phyloP scores from a whole-genome alignment of 2,888 invertebrate species.

The Hypsopygia costalis region DNA sequence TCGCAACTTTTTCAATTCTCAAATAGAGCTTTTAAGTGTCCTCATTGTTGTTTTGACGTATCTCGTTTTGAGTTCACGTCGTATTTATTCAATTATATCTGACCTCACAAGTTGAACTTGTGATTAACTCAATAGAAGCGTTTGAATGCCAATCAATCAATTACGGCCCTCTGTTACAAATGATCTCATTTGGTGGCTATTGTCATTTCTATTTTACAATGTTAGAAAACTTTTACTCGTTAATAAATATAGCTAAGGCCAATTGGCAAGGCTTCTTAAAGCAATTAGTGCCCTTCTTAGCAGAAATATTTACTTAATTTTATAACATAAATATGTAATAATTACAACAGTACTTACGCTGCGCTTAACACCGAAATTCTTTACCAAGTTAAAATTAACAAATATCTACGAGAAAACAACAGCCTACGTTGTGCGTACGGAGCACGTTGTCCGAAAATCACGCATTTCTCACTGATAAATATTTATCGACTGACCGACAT shows the following conservation, averaged over 20 bases:
- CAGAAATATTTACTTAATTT: no score
- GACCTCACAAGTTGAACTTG: slow-evolving; percentile 24
- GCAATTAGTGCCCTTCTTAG: no score
- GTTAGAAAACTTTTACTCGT: no score
- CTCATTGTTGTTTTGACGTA: slow-evolving; percentile 24
- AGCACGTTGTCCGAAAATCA: slow-evolving; percentile 21
- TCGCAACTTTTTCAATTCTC: slow-evolving; percentile 20
- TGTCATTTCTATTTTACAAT: neutral
- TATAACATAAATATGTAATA: no score
- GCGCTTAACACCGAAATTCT: no score
- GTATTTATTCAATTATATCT: slow-evolving; percentile 29
- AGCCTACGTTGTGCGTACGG: slow-evolving; percentile 1
- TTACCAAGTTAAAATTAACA: no score
- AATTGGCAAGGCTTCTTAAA: no score
- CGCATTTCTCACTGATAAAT: slow-evolving; percentile 29
- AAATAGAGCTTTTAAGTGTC: slow-evolving; percentile 19
- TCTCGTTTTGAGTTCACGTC: slow-evolving; percentile 21
- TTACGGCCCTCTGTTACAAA: slow-evolving; percentile 2
- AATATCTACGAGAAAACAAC: neutral
- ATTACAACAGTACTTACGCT: no score
- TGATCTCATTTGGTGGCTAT: neutral
- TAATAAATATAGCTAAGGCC: no score
- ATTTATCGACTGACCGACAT: slow-evolving; percentile 40
- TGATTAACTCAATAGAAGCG: slow-evolving; percentile 11
- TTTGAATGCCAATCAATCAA: slow-evolving; percentile 13